Base-by-base conservation (phyloP, 2,888 invertebrate species). In the Kryphioiulus occultus region DNA sequence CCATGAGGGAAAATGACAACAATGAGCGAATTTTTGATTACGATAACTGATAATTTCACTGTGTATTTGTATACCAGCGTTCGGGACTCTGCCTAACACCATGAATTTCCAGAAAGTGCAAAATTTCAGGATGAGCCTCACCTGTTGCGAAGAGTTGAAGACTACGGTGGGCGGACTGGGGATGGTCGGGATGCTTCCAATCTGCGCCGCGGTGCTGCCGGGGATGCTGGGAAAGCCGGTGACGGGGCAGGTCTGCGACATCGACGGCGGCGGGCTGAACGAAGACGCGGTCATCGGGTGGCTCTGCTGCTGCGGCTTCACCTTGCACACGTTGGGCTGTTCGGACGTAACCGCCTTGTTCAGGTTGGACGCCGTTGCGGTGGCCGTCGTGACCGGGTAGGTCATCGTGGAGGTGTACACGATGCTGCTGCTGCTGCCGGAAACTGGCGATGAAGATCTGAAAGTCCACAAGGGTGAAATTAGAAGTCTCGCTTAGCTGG, bases 291-390 rank as follows among this genome's bases (percentile, higher is more conserved):
- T 22, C n/a, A 35, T n/a, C 39, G 35, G 87, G 44, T 85, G 89
- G 90, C 90, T 96, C 90, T 96, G 94, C 92, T 96, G 97, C 92
- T 97, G 96, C 88, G 96, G 96, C 92, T 96, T 96, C 90, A 96
- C 96, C 94, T 95, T 91, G 90, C 92, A 92, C 22, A 92, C 91
- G 89, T 92, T 92, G 87, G 90, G 91, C 86, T 91, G 91, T 88
- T 92, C 91, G 17, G 84, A 42, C 12, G 53, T 17, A 9, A 53
- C 85, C 17, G 30, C 32, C 35, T 88, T 32, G 84, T 84, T 47
- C 19, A 88, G 12, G 35, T 1, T 22, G 10, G 84, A 42, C 17
- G 84, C 9, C 3, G 84, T 42, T 5, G 44, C 87, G 2, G 88
- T 30, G 30, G n/a, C 42, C 10, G 88, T 35, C 53, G 32, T 26